Evolutionary conservation across 2,888 invertebrate species (phyloP), one percentile per base, ranked within the genome.

Genomic region (Drosophila mulleri): DNA sequence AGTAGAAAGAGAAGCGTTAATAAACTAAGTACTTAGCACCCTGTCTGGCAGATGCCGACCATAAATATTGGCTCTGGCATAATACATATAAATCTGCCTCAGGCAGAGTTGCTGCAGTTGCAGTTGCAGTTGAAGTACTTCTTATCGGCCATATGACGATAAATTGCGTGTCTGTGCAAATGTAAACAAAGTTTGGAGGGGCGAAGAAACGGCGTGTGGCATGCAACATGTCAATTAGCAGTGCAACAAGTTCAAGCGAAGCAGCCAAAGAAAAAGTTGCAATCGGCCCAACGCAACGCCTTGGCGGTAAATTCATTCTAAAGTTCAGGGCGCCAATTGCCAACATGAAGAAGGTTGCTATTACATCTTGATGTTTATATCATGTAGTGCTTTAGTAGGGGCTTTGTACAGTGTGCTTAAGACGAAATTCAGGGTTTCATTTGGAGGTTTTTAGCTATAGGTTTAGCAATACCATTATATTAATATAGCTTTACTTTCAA

Each of bases 101-200:
- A 14, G 32, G 61, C 58, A 2, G 12, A 57, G 57, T 57, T 32
- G 20, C 56, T 32, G 56, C 20, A 20, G 42, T 18, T 9, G 42
- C 6, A 42, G 53, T 26, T 48, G 50, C 50, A 23, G 53, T 14
- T 9, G 61, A 14, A 44, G 48, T 32, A 54, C 54, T 64, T 32
- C 53, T 52, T 72, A 73, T 58, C 45, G 56, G 64, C 29, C 48
- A 54, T 20, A n/a, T 53, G 53, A 73, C 67, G 53, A 78, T 78
- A 76, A 82, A 84, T 82, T 82, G 73, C 82, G 68, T 83, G 82
- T 70, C 71, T 69, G 65, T 42, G 56, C 39, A 23, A 73, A 74
- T 76, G 71, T 83, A 76, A 81, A 82, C 70, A 76, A n/a, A 66
- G 41, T 29, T 45, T 20, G 26, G 32, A 4, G 50, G 50, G 42